Evolutionary conservation across 2,888 invertebrate species (phyloP).

Genomic region (Eristalis intricaria): DNA sequence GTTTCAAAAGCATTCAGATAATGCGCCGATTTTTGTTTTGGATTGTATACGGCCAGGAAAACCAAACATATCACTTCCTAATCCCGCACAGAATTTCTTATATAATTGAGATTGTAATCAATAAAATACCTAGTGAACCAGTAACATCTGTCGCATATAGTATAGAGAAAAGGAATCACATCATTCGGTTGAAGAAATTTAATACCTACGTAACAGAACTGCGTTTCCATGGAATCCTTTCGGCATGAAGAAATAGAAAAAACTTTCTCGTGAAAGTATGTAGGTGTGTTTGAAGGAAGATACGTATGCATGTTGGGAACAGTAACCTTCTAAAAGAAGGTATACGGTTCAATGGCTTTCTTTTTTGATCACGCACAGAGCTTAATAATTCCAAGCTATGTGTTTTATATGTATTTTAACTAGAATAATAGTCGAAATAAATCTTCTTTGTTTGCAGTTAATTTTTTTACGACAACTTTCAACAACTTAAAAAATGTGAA

Average conservation of each 20-base stretch:
- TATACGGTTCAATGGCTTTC: conserved; percentile 14
- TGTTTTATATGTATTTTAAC: background rate
- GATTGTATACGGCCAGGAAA: background rate
- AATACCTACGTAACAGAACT: too few species aligned
- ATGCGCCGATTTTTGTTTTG: background rate
- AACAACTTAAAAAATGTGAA: background rate
- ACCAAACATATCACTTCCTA: background rate
- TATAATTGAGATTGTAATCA: conserved; percentile 12
- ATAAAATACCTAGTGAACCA: conserved; percentile 16
- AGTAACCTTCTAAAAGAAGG: background rate
- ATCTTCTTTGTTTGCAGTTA: background rate
- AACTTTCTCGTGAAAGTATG: background rate
- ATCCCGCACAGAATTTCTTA: background rate
- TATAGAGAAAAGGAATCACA: background rate
- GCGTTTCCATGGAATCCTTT: background rate
- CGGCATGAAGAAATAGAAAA: background rate
- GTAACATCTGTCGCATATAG: background rate
- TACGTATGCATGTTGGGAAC: conserved; percentile 9
- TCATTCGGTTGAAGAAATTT: background rate
- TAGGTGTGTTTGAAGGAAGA: background rate
- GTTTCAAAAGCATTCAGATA: too few species aligned
- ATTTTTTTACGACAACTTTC: background rate
- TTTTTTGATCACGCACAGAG: background rate
- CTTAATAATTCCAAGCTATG: background rate
- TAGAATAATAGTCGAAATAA: background rate